Conservation (phyloP, 2,888 invertebrate genomes). For the Patella pellucida region DNA sequence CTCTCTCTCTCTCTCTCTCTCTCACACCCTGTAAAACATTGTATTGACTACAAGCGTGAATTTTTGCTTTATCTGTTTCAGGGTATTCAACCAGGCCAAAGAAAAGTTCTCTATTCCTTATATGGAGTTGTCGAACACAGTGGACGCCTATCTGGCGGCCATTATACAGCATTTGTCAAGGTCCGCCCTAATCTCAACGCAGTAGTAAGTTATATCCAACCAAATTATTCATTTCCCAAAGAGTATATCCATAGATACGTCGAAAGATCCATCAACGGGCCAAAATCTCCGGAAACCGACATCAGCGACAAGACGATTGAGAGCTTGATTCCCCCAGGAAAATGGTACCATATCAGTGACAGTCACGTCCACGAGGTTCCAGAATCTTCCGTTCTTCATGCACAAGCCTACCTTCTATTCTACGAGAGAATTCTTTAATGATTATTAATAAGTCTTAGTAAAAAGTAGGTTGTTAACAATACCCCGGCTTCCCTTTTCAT, state of each 20-base stretch:
- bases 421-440: constrained; percentile 85
- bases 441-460: no score
- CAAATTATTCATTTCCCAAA: constrained; percentile 41
- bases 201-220: constrained; percentile 52
- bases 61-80: constrained; percentile 40
- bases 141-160: constrained; percentile 89
- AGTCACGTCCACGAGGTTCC: constrained; percentile 84
- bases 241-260: constrained; percentile 52
- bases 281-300: constrained; percentile 41
- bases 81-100: constrained; percentile 74
- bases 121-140: constrained; percentile 97
- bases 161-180: constrained; percentile 96
- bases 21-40: no score
- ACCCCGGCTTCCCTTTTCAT: no score
- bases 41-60: neutral
- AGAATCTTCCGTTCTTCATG: constrained; percentile 84
- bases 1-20: no score
- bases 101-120: constrained; percentile 84
- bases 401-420: constrained; percentile 95
- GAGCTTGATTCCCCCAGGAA: constrained; percentile 74
- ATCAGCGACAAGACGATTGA: constrained; percentile 48
- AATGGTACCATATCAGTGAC: constrained; percentile 96
- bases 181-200: constrained; percentile 72
- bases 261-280: constrained; percentile 36
- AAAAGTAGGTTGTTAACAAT: no score